Base-by-base conservation (phyloP, 1,140 invertebrate species). In the Achroia grisella region DNA sequence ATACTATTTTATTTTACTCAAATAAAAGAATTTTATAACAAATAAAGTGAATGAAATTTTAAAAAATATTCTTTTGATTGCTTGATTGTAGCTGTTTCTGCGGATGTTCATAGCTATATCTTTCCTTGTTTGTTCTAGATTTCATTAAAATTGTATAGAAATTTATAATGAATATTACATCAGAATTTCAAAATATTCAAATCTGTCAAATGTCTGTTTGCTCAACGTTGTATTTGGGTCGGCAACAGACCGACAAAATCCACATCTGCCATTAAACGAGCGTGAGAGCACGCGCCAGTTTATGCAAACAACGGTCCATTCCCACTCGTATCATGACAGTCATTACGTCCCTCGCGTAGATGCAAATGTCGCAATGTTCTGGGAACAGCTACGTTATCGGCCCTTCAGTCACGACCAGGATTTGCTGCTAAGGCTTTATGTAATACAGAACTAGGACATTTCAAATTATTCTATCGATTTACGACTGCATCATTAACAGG, bases 231-330 rank as follows among this genome's bases (percentile, higher is more conserved):
- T 55, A 71, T 70, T 71, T 69, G 56, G 66, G 66, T 76, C 68
- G 48, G 44, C 54, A 60, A 52, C 50, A 50, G 64, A 23, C 59
- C 60, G 8, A n/a, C 30, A 11, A 15, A 69, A 64, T 66, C 71
- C 67, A 69, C 64, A 72, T 71, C 64, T 62, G 67, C 59, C 62
- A 74, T 72, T 71, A 71, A 68, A 66, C 63, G 64, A 77, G 64
- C 77, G 70, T 71, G 71, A 68, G 66, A 75, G 58, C 62, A 75
- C 59, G 68, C 58, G 60, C 41, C 43, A 39, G 61, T 72, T 74
- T 76, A 75, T 72, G 71, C 71, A 78, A 75, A 81, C 63, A 67
- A 64, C 66, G 52, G 56, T 54, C 64, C 51, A 62, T 71, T 70
- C 65, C 47, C 56, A 49, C 61, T 63, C 56, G 63, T 61, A 70